These are phyloP conservation scores for Sardina pilchardus DNA, from an alignment of 2,113 vertebrate species.

Conservation along the genomic window DNA sequence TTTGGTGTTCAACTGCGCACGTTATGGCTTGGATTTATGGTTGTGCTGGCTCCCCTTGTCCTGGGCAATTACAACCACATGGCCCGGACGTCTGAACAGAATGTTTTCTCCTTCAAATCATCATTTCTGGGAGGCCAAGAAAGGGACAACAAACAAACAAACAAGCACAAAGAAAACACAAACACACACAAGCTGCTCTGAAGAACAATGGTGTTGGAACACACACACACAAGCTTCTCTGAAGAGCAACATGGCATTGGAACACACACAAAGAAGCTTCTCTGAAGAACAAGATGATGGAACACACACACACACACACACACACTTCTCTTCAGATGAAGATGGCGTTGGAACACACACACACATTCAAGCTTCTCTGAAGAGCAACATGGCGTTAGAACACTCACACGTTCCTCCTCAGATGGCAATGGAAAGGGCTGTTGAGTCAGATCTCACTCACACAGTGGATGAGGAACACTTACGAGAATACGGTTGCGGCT, in stretches of 20 bases:
- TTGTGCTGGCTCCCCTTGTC: neutral
- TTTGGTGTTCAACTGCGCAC: neutral
- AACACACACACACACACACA: neutral
- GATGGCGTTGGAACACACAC: neutral
- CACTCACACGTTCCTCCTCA: too few species aligned
- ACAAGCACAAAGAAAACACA: neutral
- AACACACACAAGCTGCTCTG: neutral
- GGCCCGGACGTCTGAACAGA: neutral
- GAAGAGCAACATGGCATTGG: neutral
- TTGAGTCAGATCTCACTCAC: too few species aligned
- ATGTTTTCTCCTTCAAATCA: neutral
- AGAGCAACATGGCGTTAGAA: too few species aligned
- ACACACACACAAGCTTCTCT: too few species aligned
- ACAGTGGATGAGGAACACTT: neutral
- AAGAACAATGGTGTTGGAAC: too few species aligned
- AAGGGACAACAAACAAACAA: neutral
- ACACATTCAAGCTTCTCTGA: neutral
- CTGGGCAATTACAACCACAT: neutral
- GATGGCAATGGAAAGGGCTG: too few species aligned
- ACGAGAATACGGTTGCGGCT: neutral
- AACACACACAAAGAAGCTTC: neutral
- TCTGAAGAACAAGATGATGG: too few species aligned
- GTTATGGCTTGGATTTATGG: neutral
- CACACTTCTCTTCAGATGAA: neutral
- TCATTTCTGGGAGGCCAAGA: neutral